Evolutionary conservation across 2,888 invertebrate genomes (phyloP).

Genomic region (Sarcophaga carnaria): DNA sequence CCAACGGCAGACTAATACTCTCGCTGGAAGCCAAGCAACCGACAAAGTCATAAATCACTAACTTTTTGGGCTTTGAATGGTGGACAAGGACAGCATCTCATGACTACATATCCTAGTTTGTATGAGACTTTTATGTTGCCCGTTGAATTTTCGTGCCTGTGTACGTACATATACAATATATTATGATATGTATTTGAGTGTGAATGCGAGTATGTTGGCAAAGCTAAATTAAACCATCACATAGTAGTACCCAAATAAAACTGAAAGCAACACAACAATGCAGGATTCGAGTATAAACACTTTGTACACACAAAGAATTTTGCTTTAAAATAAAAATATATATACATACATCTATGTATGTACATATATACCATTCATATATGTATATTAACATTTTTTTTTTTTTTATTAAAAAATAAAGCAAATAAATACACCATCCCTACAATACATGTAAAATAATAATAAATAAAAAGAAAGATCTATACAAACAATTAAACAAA

Average conservation of each 20-base stretch:
- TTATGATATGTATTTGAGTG: background rate
- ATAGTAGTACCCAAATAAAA: conserved; percentile 21
- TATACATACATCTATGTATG: background rate
- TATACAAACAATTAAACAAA: conserved; percentile 20
- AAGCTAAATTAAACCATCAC: conserved; percentile 36
- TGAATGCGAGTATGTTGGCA: background rate
- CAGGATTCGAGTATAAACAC: conserved; percentile 19
- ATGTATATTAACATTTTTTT: too few species aligned
- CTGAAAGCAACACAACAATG: conserved; percentile 22
- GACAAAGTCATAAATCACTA: conserved; percentile 56
- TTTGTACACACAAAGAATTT: background rate
- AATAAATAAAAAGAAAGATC: background rate
- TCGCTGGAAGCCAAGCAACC: conserved; percentile 56
- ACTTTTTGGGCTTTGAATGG: conserved; percentile 9
- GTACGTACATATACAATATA: background rate
- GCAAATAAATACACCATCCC: conserved; percentile 7
- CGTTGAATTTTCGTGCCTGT: background rate
- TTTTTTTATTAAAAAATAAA: too few species aligned
- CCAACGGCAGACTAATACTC: conserved; percentile 31
- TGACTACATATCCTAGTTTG: background rate
- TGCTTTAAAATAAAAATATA: background rate
- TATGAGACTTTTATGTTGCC: background rate
- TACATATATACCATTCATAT: too few species aligned
- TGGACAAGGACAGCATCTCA: conserved; percentile 18
- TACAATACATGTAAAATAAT: background rate